Conservation (phyloP, 2,797 vertebrate genomes). For the Galagoides demidoff region DNA sequence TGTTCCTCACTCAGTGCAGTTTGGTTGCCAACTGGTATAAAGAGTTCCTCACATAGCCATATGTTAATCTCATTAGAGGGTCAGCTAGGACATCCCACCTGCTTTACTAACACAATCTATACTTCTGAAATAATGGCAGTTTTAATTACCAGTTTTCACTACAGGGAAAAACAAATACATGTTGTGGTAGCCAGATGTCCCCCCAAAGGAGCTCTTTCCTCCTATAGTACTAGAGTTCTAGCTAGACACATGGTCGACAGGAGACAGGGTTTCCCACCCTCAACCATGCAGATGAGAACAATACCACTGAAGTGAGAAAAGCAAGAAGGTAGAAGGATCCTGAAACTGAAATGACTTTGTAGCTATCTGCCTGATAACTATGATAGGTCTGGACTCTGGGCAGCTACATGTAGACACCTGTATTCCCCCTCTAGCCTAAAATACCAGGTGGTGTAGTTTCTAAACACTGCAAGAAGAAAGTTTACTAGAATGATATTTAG, state of each 20-base stretch:
- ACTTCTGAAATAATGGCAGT: conserved; percentile 35
- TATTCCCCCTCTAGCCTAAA: neutral
- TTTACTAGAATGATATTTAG: neutral
- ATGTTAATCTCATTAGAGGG: neutral
- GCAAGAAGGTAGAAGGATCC: neutral
- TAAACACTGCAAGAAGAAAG: neutral
- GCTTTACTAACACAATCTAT: neutral
- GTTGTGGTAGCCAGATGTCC: neutral
- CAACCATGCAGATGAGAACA: neutral
- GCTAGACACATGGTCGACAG: neutral
- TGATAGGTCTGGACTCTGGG: neutral
- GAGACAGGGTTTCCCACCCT: neutral
- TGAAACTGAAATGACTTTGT: neutral
- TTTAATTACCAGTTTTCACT: conserved; percentile 13
- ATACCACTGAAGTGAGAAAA: neutral
- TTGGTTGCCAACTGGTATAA: neutral
- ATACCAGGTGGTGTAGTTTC: neutral
- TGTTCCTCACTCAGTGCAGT: neutral
- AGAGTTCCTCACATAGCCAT: neutral
- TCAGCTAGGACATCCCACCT: neutral
- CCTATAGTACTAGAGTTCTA: neutral
- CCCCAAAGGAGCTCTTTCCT: neutral
- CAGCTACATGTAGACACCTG: neutral
- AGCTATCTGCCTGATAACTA: neutral
- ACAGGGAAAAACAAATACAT: neutral